Percentiles rank a stretch among this genome's conserved stretches.
Conservation (phyloP, 2,113 vertebrate genomes). For the Indicator indicator region DNA sequence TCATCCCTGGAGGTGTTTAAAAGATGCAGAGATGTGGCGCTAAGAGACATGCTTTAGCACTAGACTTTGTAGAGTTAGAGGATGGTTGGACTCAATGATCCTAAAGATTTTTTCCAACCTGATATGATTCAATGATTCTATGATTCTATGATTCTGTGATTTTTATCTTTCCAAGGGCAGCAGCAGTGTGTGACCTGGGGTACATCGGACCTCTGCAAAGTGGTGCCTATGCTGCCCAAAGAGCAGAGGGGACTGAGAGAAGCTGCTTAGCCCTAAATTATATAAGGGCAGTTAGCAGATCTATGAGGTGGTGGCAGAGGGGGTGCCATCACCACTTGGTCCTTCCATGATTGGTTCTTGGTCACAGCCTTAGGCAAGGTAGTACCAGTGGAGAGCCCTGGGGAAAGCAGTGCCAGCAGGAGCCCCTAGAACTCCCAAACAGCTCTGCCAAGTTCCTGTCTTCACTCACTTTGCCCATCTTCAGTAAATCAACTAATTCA, state of each 20-base stretch:
- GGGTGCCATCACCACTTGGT: not conserved
- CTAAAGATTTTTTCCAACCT: no score
- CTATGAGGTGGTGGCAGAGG: not conserved
- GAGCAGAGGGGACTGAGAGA: not conserved
- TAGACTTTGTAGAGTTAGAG: no score
- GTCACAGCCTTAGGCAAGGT: not conserved
- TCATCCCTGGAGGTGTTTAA: no score
- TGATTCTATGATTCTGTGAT: not conserved
- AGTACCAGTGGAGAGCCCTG: accelerated
- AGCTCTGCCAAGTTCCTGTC: not conserved
- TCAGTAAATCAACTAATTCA: not conserved
- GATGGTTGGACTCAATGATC: no score
- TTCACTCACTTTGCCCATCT: not conserved
- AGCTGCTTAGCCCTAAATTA: not conserved
- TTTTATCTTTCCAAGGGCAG: not conserved
- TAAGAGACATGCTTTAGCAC: no score
- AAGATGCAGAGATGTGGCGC: no score
- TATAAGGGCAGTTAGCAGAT: not conserved
- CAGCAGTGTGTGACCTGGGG: not conserved
- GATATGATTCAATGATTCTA: no score
- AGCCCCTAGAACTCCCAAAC: not conserved
- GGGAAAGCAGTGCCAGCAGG: not conserved
- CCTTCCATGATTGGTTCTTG: accelerated
- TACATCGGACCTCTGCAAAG: not conserved
- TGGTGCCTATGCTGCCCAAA: not conserved